Percentiles rank a stretch among this genome's conserved stretches.
phyloP scores from a whole-genome alignment of 2,797 vertebrate species.

The Microctenopoma steveboyesi region DNA sequence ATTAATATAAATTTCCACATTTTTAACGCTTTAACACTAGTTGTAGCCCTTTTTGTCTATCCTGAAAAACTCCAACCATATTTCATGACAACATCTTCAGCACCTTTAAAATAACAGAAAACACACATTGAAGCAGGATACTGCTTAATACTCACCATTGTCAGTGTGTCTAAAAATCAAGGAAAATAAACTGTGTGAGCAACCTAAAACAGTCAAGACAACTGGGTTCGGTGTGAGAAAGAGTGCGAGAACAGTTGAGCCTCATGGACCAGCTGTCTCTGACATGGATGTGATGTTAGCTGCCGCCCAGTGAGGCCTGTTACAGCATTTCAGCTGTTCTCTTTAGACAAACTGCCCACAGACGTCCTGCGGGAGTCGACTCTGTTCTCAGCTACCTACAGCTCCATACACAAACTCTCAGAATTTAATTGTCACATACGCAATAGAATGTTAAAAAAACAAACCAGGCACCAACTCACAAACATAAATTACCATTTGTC shows the following conservation, averaged over 20 bases:
- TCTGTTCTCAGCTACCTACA: neutral
- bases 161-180: constrained; percentile 30
- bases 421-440: neutral
- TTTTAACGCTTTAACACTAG: neutral
- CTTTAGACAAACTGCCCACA: neutral
- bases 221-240: constrained; percentile 24
- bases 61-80: constrained; percentile 16
- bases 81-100: constrained; percentile 29
- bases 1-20: neutral
- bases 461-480: constrained; percentile 3
- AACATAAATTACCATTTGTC: constrained; percentile 43
- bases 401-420: neutral
- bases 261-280: constrained; percentile 64
- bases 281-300: constrained; percentile 47
- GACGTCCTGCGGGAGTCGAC: neutral
- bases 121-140: constrained; percentile 59
- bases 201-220: constrained; percentile 3
- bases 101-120: constrained; percentile 23
- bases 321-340: constrained; percentile 3
- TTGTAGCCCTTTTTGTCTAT: neutral
- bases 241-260: constrained; percentile 41
- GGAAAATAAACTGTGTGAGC: constrained; percentile 1
- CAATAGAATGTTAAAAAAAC: constrained; percentile 16
- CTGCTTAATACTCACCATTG: constrained; percentile 55
- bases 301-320: neutral